These are phyloP conservation scores for Axis porcinus DNA, from an alignment of 2,113 vertebrate genomes.

Conservation along the genomic window DNA sequence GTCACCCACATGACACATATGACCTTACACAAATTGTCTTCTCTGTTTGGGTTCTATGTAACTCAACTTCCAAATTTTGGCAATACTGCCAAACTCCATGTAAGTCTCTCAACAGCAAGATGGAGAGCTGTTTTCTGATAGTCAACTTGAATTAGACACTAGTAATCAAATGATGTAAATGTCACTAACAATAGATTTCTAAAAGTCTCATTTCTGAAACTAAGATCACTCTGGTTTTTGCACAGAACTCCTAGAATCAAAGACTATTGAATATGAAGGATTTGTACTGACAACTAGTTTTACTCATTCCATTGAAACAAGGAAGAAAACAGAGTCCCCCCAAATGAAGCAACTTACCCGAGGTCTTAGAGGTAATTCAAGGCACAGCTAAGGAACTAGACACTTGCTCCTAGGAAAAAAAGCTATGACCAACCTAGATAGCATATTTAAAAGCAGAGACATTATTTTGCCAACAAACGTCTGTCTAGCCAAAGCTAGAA, in stretches of 20 bases:
- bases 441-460: neutral
- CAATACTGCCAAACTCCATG: neutral
- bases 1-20: neutral
- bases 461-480: neutral
- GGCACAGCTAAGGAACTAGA: neutral
- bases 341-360: neutral
- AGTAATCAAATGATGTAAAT: neutral
- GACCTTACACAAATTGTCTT: neutral
- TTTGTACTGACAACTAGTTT: neutral
- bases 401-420: neutral
- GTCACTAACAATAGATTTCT: neutral
- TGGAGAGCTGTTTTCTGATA: neutral
- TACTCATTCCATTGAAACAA: neutral
- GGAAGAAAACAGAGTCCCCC: neutral
- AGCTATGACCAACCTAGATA: neutral
- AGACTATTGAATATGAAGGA: neutral
- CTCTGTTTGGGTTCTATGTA: neutral
- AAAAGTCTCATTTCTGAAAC: neutral
- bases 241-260: neutral
- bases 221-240: neutral
- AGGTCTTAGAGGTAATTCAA: neutral
- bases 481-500: neutral
- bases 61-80: neutral
- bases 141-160: neutral
- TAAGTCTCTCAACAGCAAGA: neutral